Percentiles rank a stretch among this genome's conserved stretches.
phyloP scores from a whole-genome alignment of 2,113 vertebrate species.

The Phrynosoma blainvillii region DNA sequence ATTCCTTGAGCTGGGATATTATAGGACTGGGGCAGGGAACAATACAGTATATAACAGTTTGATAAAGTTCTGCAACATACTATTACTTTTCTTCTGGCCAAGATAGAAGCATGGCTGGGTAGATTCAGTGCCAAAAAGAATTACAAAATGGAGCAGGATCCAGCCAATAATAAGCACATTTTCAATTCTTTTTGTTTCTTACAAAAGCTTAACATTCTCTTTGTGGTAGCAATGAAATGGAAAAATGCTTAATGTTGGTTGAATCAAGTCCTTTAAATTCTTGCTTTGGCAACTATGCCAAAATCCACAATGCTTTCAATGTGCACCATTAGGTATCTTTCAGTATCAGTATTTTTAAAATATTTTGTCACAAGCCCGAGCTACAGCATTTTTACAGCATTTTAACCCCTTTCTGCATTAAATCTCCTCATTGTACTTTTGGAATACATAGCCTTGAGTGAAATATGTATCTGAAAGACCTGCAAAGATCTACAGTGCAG shows the following conservation, averaged over 20 bases:
- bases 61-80: no score
- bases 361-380: background rate
- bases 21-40: no score
- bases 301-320: background rate
- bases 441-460: background rate
- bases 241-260: background rate
- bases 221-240: background rate
- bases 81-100: no score
- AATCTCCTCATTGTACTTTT: background rate
- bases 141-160: no score
- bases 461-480: conserved; percentile 11
- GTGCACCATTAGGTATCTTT: background rate
- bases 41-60: no score
- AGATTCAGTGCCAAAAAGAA: no score
- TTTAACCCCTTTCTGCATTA: background rate
- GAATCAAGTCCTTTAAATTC: background rate
- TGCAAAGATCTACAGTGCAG: background rate
- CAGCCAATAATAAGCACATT: background rate
- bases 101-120: no score
- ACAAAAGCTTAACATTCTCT: background rate
- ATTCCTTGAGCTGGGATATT: no score
- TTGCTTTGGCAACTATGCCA: background rate
- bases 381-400: background rate
- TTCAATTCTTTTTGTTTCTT: background rate
- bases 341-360: background rate